phyloP scores from a whole-genome alignment of 2,888 invertebrate genomes.

The Spodoptera exigua region DNA sequence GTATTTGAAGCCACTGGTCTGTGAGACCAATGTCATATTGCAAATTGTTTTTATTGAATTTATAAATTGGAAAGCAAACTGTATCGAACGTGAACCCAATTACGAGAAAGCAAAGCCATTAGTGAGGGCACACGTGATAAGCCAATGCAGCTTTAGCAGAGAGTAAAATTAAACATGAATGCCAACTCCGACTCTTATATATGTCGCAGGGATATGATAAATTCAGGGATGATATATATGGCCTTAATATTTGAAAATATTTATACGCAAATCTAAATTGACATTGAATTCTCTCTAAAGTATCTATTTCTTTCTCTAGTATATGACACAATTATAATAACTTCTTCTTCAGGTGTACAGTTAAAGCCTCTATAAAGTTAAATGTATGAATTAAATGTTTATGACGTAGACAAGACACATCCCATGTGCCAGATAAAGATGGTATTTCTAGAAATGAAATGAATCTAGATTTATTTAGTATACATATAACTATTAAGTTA shows the following conservation, averaged over 20 bases:
- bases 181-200: neutral
- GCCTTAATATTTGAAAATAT: neutral
- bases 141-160: slow-evolving; percentile 14
- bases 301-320: slow-evolving; percentile 14
- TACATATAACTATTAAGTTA: too few species aligned
- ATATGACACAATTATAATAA: slow-evolving; percentile 16
- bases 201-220: neutral
- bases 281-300: slow-evolving; percentile 8
- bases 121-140: slow-evolving; percentile 34
- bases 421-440: slow-evolving; percentile 61
- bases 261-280: neutral
- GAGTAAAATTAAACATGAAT: slow-evolving; percentile 15
- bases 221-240: too few species aligned
- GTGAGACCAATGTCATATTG: slow-evolving; percentile 11
- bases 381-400: slow-evolving; percentile 28
- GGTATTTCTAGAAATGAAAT: slow-evolving; percentile 53
- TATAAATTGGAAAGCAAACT: slow-evolving; percentile 12
- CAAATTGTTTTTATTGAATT: slow-evolving; percentile 37
- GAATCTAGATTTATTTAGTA: slow-evolving; percentile 1
- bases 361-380: slow-evolving; percentile 20
- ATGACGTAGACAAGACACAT: slow-evolving; percentile 31
- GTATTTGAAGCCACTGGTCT: neutral
- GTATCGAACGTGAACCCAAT: slow-evolving; percentile 13
- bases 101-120: slow-evolving; percentile 36
- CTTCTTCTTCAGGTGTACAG: slow-evolving; percentile 10